Base-by-base conservation (phyloP, 2,888 invertebrate species). In the Cancer borealis region DNA sequence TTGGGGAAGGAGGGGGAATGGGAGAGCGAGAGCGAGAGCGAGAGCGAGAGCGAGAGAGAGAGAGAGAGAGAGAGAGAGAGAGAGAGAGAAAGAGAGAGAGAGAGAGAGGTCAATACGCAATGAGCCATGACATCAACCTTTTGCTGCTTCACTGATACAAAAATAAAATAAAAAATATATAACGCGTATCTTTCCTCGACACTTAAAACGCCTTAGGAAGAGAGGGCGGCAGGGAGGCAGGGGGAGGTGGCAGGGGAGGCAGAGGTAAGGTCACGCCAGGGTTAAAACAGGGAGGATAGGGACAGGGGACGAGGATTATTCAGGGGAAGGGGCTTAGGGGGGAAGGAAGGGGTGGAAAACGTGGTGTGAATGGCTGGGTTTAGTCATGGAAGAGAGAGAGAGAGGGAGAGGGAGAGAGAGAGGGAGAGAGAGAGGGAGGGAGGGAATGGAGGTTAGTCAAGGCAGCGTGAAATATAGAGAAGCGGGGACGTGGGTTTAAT, bases 391-490 rank as follows among this genome's bases (percentile, higher is more conserved):
- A 12, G 54, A 54, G 8, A 17, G 12, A 54, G 54, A 3, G 54
- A 14, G 14, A 54, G 12, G 3, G 8, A 4, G 66, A 3, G 12
- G 3, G 12, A 54, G 8, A 14, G 54, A 54, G 54, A 3, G 54
- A 14, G 14, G 14, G 12, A 3, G 12, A 54, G 54, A 73, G 73
- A 73, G 21, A n/a, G n/a, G 73, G 73, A n/a, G n/a, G n/a, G n/a
- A 73, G 73, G 6, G 73, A n/a, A 26, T n/a, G 73, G n/a, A n/a
- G 73, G 8, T 73, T 73, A 4, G 54, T 10, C 10, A 73, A 26
- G 73, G n/a, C 8, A 26, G n/a, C 73, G n/a, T 73, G 73, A 73
- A 73, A 73, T 73, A 73, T 73, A n/a, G 73, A 73, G 73, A 66
- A 66, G 66, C 17, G n/a, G 21, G 26, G 17, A 21, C 54, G 54